phyloP scores from a whole-genome alignment of 2,888 invertebrate species.

The Cephus pygmeus region DNA sequence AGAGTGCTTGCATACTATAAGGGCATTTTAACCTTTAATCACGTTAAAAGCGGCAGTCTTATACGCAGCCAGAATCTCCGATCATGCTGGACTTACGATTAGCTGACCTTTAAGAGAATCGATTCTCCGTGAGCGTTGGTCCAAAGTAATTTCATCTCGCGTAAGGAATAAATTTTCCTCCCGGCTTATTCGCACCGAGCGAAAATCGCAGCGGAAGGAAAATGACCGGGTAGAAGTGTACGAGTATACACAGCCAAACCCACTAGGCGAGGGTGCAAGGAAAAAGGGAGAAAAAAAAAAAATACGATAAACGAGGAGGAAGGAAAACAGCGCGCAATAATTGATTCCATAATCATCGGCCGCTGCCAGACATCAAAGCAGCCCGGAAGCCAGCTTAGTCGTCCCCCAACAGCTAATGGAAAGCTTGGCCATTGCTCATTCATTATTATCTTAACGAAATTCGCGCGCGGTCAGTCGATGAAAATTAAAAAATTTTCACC shows the following conservation, averaged over 20 bases:
- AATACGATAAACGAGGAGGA: slow-evolving; percentile 23
- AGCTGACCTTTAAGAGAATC: slow-evolving; percentile 42
- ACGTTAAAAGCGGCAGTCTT: slow-evolving; percentile 42
- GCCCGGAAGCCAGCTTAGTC: slow-evolving; percentile 24
- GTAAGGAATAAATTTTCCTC: slow-evolving; percentile 40
- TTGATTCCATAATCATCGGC: slow-evolving; percentile 53
- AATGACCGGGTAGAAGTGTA: too few species aligned
- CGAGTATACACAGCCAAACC: too few species aligned
- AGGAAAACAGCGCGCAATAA: slow-evolving; percentile 38
- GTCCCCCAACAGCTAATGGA: slow-evolving; percentile 24
- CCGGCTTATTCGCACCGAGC: slow-evolving; percentile 10
- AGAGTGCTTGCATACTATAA: too few species aligned
- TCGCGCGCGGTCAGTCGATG: slow-evolving; percentile 7
- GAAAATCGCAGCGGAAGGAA: too few species aligned
- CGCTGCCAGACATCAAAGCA: slow-evolving; percentile 49
- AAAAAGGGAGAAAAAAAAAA: slow-evolving; percentile 16
- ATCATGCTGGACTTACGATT: not conserved
- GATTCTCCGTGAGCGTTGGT: slow-evolving; percentile 39
- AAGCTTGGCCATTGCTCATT: slow-evolving; percentile 32
- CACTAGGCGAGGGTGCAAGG: slow-evolving; percentile 15
- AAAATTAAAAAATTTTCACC: not conserved
- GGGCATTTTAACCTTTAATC: too few species aligned
- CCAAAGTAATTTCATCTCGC: slow-evolving; percentile 38
- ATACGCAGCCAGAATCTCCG: slow-evolving; percentile 19
- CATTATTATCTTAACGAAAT: slow-evolving; percentile 44